phyloP scores from a whole-genome alignment of 2,888 invertebrate genomes.

The Dinocampus coccinellae region DNA sequence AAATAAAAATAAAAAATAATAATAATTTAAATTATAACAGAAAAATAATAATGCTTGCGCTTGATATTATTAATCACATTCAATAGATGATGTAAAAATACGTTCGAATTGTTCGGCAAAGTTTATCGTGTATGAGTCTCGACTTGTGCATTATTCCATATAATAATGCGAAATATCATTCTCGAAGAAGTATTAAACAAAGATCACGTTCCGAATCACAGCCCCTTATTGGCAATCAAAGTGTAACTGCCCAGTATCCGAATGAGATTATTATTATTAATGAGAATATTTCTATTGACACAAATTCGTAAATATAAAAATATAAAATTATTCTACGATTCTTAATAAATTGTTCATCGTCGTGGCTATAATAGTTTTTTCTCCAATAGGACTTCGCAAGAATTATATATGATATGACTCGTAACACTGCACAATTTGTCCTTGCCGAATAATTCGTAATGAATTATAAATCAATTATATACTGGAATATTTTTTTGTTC shows the following conservation, averaged over 20 bases:
- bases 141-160: not conserved
- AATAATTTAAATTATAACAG: not conserved
- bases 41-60: not conserved
- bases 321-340: slow-evolving; percentile 44
- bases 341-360: not conserved
- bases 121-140: not conserved
- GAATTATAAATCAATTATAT: not conserved
- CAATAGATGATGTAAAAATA: not conserved
- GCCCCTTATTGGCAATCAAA: slow-evolving; percentile 33
- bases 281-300: slow-evolving; percentile 27
- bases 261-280: slow-evolving; percentile 19
- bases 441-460: slow-evolving; percentile 21
- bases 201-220: slow-evolving; percentile 39
- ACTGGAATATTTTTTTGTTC: slow-evolving; percentile 21
- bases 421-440: not conserved
- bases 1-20: not conserved
- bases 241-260: slow-evolving; percentile 17
- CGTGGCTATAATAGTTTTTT: not conserved
- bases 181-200: slow-evolving; percentile 9
- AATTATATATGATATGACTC: not conserved
- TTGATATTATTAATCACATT: not conserved
- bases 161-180: not conserved
- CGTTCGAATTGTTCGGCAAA: slow-evolving; percentile 6
- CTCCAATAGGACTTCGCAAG: not conserved
- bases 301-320: slow-evolving; percentile 43